These are phyloP conservation scores for Lepus oiostolus DNA, from an alignment of 2,797 vertebrate species.

Conservation along the genomic window DNA sequence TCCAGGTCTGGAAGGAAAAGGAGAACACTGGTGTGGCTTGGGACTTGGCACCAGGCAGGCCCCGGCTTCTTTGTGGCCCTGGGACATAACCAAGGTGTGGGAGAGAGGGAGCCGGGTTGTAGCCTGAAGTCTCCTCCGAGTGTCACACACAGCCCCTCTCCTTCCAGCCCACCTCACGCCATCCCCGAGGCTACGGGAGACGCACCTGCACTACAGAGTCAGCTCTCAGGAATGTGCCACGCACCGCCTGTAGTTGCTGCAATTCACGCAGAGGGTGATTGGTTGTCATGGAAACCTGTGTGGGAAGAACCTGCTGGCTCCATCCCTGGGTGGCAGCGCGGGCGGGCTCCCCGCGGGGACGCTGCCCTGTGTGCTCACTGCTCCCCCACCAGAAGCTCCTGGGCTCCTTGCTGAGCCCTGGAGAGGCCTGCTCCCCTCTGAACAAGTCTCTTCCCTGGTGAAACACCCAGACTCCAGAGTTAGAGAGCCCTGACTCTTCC, in stretches of 20 bases:
- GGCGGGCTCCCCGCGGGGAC: too few relatives aligned
- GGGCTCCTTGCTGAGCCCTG: neutral
- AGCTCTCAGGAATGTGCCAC: conserved; percentile 65
- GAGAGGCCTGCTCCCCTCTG: neutral
- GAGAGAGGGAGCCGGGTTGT: neutral
- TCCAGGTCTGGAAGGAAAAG: neutral
- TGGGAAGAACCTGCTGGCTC: conserved; percentile 68
- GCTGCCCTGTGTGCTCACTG: neutral
- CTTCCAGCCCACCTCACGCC: neutral
- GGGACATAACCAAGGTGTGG: neutral
- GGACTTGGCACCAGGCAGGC: neutral
- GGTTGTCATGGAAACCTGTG: conserved; percentile 76
- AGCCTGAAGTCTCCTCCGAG: too few relatives aligned
- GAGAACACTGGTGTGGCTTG: neutral
- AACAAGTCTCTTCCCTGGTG: neutral
- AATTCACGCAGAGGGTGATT: conserved; percentile 37
- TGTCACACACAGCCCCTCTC: neutral
- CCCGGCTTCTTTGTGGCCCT: neutral
- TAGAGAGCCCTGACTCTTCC: neutral
- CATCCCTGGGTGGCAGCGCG: conserved; percentile 64
- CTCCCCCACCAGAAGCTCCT: neutral
- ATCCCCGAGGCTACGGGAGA: conserved; percentile 42
- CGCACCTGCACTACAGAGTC: conserved; percentile 58
- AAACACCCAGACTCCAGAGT: neutral
- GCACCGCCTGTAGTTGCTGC: conserved; percentile 66